A percentile compares a stretch with the other conserved stretches of the same genome.
phyloP scores from a whole-genome alignment of 2,888 invertebrate species.

The Bhutanitis thaidina region DNA sequence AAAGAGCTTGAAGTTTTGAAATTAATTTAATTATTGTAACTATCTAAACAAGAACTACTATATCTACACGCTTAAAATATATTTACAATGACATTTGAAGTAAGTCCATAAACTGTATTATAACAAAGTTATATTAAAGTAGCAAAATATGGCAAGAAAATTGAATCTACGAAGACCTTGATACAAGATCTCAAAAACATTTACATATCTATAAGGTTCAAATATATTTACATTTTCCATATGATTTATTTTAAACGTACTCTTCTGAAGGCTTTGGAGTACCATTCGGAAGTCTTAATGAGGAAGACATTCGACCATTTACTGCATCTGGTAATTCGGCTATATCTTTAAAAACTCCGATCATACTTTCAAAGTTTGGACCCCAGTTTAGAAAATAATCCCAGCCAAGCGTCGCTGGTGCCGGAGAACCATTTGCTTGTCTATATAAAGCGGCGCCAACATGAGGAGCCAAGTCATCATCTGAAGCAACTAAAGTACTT shows the following conservation, averaged over 20 bases:
- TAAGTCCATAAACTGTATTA: constrained; percentile 19
- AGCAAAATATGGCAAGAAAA: constrained; percentile 74
- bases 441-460: constrained; percentile 89
- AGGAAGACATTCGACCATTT: constrained; percentile 85
- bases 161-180: constrained; percentile 63
- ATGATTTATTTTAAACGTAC: constrained; percentile 82
- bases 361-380: constrained; percentile 96
- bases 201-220: constrained; percentile 27
- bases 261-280: constrained; percentile 94
- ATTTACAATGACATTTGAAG: constrained; percentile 43
- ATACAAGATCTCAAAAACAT: constrained; percentile 69
- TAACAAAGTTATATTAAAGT: constrained; percentile 27
- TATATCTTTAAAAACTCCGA: constrained; percentile 97
- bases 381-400: constrained; percentile 98
- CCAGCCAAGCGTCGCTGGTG: constrained; percentile 92
- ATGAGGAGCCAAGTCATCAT: constrained; percentile 92
- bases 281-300: constrained; percentile 86
- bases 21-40: constrained; percentile 21
- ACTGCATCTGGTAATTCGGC: constrained; percentile 94
- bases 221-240: constrained; percentile 31
- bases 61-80: constrained; percentile 27
- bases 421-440: constrained; percentile 88
- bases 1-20: too few relatives aligned
- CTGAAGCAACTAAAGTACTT: constrained; percentile 95
- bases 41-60: constrained; percentile 21